phyloP scores from a whole-genome alignment of 2,888 invertebrate genomes.

The Mesochorus sp. region DNA sequence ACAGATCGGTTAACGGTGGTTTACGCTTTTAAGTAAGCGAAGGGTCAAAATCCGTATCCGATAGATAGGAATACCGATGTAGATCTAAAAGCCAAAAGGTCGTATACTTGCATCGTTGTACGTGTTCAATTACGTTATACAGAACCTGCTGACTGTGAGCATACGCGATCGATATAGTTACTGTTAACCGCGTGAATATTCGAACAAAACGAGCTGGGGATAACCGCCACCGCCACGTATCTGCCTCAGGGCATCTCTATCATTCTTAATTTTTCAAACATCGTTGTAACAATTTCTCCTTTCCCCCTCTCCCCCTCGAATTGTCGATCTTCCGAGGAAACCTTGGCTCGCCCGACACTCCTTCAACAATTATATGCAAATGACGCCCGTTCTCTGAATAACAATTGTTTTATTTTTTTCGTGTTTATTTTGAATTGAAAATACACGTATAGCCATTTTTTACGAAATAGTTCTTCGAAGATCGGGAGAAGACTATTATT shows the following conservation, averaged over 20 bases:
- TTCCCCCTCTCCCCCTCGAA: too few relatives aligned
- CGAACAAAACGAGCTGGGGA: conserved; percentile 23
- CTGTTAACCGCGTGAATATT: conserved; percentile 32
- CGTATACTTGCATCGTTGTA: background rate
- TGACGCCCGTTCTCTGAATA: conserved; percentile 1
- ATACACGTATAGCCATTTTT: background rate
- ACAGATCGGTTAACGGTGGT: background rate
- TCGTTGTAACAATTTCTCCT: conserved; percentile 5
- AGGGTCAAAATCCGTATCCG: background rate
- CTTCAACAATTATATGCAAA: conserved; percentile 42
- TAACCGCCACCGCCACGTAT: conserved; percentile 11
- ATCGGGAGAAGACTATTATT: background rate
- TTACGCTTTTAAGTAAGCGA: background rate
- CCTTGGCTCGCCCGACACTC: background rate
- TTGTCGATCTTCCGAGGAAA: conserved; percentile 42
- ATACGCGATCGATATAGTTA: background rate
- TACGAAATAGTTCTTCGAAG: conserved; percentile 29
- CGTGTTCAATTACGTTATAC: background rate
- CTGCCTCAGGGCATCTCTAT: conserved; percentile 29
- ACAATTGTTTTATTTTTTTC: background rate
- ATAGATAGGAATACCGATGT: background rate
- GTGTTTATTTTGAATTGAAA: background rate
- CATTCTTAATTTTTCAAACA: background rate
- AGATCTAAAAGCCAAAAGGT: background rate
- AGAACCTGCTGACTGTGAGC: background rate